Percentiles rank a stretch among this genome's conserved stretches.
phyloP scores from a whole-genome alignment of 2,113 vertebrate genomes.

The Synchiropus splendidus region DNA sequence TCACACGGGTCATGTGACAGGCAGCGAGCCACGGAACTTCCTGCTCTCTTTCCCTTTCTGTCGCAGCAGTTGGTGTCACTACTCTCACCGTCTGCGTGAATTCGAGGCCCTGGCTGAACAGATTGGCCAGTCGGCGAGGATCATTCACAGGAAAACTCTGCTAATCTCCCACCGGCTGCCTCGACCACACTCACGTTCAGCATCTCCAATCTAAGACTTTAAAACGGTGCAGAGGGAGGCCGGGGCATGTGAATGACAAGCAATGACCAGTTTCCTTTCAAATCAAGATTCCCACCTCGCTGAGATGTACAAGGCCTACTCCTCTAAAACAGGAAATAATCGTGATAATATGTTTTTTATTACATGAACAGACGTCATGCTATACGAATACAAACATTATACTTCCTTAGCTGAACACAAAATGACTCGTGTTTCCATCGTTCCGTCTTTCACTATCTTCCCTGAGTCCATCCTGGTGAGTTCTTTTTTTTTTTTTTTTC shows the following conservation, averaged over 20 bases:
- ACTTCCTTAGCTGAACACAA: not conserved
- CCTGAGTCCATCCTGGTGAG: slow-evolving; percentile 3
- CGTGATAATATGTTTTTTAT: too few species aligned
- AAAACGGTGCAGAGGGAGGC: slow-evolving; percentile 37
- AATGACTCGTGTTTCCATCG: slow-evolving; percentile 7
- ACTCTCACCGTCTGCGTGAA: slow-evolving; percentile 58
- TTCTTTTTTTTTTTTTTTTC: not conserved
- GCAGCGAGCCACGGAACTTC: slow-evolving; percentile 56
- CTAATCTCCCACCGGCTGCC: slow-evolving; percentile 60
- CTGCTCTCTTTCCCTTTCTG: slow-evolving; percentile 51
- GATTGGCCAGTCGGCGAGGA: slow-evolving; percentile 63
- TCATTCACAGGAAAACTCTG: slow-evolving; percentile 55
- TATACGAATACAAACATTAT: too few species aligned
- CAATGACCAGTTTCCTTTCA: slow-evolving; percentile 30
- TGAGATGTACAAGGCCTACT: slow-evolving; percentile 18
- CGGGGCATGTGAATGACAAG: slow-evolving; percentile 42
- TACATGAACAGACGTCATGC: too few species aligned
- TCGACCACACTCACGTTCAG: slow-evolving; percentile 38
- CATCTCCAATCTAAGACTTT: slow-evolving; percentile 25
- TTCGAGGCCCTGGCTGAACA: slow-evolving; percentile 55
- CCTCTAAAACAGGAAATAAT: too few species aligned
- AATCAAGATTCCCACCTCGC: slow-evolving; percentile 9
- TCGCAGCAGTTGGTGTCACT: slow-evolving; percentile 61
- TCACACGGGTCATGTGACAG: slow-evolving; percentile 53
- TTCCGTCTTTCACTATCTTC: slow-evolving; percentile 5